Conservation (phyloP, 2,113 vertebrate species). For the Probosciger aterrimus region DNA sequence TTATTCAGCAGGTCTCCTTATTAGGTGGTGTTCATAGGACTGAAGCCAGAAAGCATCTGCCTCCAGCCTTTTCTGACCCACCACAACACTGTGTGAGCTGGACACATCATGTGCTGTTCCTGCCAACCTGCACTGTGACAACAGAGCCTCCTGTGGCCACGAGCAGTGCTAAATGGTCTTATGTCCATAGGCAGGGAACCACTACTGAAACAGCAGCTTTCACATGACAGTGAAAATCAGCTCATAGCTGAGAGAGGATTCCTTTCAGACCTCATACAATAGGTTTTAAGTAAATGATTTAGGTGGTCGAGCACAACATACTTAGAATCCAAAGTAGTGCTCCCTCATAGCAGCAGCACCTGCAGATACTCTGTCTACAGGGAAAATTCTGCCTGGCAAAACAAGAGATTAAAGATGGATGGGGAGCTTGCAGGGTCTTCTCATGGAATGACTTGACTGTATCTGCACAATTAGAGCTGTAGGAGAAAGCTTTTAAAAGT, state of each 20-base stretch:
- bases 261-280: background rate
- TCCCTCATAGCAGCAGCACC: background rate
- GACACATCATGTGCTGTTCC: background rate
- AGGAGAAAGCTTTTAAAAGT: conserved; percentile 18
- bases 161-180: background rate
- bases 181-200: background rate
- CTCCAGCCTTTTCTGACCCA: background rate
- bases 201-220: background rate
- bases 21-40: background rate
- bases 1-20: background rate
- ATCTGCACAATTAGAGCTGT: background rate
- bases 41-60: background rate
- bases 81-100: accelerated
- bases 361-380: background rate
- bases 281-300: background rate
- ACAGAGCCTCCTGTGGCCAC: background rate
- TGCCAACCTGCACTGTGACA: background rate
- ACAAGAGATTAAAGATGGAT: background rate
- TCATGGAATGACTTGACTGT: conserved; percentile 19
- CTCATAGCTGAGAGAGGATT: background rate
- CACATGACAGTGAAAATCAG: background rate
- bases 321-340: background rate
- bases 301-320: background rate
- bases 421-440: conserved; percentile 12
- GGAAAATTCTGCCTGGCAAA: conserved; percentile 34